These are phyloP conservation scores for Pomatorhinus ruficollis DNA, from an alignment of 2,113 vertebrate species.

Conservation along the genomic window DNA sequence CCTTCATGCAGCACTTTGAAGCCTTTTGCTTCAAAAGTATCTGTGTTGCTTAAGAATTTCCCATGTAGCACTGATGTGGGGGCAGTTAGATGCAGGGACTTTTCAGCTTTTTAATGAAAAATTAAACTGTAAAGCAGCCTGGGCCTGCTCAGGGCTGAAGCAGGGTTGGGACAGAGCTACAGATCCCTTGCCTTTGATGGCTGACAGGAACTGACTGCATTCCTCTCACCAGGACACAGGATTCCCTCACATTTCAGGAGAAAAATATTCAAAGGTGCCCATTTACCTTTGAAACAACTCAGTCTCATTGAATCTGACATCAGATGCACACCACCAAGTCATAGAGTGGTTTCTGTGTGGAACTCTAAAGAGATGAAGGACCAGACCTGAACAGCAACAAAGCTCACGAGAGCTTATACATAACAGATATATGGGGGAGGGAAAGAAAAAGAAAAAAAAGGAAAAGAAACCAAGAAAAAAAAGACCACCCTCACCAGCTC, in stretches of 20 bases:
- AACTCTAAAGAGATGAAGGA: neutral
- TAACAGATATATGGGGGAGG: accelerated
- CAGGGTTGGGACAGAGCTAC: neutral
- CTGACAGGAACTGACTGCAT: accelerated
- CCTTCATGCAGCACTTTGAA: neutral
- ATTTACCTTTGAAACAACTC: neutral
- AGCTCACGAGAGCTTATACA: neutral
- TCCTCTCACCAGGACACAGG: neutral
- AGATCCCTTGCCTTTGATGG: neutral
- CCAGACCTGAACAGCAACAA: neutral
- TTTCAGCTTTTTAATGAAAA: neutral
- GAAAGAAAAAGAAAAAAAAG: neutral
- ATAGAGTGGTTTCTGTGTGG: neutral
- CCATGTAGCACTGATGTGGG: neutral
- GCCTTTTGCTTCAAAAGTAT: neutral
- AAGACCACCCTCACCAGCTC: accelerated
- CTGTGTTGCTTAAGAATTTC: neutral
- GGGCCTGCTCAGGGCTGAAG: neutral
- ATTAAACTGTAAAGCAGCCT: neutral
- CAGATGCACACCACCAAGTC: neutral
- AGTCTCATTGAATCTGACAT: neutral
- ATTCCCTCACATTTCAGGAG: neutral
- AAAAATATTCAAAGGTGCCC: neutral
- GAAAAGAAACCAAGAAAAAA: neutral
- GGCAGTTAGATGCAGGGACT: neutral